Conservation (phyloP, 2,113 vertebrate genomes). For the Hippocampus comes region DNA sequence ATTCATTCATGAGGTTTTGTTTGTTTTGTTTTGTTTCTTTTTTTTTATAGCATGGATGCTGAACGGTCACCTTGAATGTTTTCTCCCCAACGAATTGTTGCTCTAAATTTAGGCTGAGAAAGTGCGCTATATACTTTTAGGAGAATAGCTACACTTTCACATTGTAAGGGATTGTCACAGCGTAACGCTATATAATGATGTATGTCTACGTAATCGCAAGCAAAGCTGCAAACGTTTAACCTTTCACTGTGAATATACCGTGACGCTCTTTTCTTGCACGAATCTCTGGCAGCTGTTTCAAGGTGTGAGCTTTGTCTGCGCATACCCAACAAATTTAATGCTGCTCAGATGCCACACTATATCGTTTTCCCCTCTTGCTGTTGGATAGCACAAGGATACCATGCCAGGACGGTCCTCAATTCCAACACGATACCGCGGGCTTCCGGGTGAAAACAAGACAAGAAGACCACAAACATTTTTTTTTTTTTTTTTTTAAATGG, state of each 20-base stretch:
- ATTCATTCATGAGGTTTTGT: conserved; percentile 1
- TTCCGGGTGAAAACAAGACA: conserved; percentile 11
- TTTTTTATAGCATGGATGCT: not conserved
- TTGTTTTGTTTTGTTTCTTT: too few relatives aligned
- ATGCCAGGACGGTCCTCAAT: conserved; percentile 20
- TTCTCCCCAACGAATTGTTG: not conserved
- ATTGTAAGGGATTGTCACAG: not conserved
- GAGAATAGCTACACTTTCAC: not conserved
- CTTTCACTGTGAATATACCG: conserved; percentile 43
- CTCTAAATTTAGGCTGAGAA: conserved; percentile 40
- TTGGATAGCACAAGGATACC: conserved; percentile 45
- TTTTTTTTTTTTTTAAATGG: conserved; percentile 3
- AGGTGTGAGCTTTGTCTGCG: conserved; percentile 39
- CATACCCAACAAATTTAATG: conserved; percentile 32
- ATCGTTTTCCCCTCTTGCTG: conserved; percentile 37
- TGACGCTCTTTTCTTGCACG: conserved; percentile 35
- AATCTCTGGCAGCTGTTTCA: conserved; percentile 60
- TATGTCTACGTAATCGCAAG: conserved; percentile 4
- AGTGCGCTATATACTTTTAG: too few relatives aligned
- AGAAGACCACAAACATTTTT: not conserved
- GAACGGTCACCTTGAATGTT: conserved; percentile 47
- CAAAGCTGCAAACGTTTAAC: conserved; percentile 39
- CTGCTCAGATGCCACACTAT: conserved; percentile 41
- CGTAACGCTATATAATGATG: not conserved
- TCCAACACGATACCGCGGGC: conserved; percentile 23